Percentiles rank a stretch among this genome's conserved stretches.
Evolutionary conservation across 2,888 invertebrate species (phyloP).

Genomic region (Tipula helvola): DNA sequence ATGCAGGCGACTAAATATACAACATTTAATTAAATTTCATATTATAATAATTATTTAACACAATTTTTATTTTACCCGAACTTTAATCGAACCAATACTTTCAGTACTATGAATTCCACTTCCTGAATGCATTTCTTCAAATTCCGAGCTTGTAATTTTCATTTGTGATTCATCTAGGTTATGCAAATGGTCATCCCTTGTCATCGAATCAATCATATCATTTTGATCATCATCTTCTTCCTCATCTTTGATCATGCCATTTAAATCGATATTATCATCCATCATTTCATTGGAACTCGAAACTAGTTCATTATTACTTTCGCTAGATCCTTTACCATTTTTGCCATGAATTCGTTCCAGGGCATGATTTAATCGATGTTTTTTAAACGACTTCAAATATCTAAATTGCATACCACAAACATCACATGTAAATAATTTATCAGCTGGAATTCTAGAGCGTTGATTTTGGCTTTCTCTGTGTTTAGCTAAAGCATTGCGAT

Average conservation of each 20-base stretch:
- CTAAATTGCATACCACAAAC: constrained; percentile 82
- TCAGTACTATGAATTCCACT: constrained; percentile 35
- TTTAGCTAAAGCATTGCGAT: constrained; percentile 70
- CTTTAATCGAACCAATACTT: neutral
- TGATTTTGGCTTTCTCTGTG: constrained; percentile 80
- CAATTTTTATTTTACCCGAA: neutral
- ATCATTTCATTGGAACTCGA: constrained; percentile 58
- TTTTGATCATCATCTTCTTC: constrained; percentile 49
- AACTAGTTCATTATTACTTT: constrained; percentile 47
- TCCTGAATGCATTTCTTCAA: neutral
- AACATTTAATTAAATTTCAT: neutral
- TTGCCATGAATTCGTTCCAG: constrained; percentile 69
- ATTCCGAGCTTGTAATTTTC: constrained; percentile 31
- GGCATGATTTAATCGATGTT: constrained; percentile 78
- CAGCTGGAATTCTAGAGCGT: constrained; percentile 72
- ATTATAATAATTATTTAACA: neutral
- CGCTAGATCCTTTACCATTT: constrained; percentile 31
- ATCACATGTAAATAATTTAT: constrained; percentile 81
- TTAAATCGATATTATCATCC: constrained; percentile 46
- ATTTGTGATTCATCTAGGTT: constrained; percentile 15
- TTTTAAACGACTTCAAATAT: constrained; percentile 80
- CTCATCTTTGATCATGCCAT: constrained; percentile 41
- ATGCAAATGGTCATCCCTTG: constrained; percentile 32
- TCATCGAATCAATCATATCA: constrained; percentile 56
- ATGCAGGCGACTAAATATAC: neutral